Evolutionary conservation across 2,113 vertebrate genomes (phyloP), one percentile per base, ranked within the genome.

Genomic region (Caloenas nicobarica): DNA sequence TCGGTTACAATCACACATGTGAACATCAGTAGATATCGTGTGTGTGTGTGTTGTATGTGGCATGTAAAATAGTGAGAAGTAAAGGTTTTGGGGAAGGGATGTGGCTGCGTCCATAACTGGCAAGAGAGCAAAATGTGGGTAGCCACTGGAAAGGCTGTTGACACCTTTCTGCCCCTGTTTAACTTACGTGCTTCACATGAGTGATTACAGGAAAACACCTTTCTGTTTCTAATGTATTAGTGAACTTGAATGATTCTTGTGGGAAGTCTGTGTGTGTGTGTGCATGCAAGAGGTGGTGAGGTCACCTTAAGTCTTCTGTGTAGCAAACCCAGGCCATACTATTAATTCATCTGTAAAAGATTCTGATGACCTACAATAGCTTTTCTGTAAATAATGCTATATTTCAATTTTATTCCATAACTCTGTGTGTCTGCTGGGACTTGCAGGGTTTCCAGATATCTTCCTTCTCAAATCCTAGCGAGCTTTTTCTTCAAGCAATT

Each of bases 1-100:
- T 38, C 0, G 2, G 54, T 3, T 5, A 1, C 23, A 3, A 4
- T 25, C 3, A 0, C 38, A 5, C 2, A 0, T 1, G 3, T 1
- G 3, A 28, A 13, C 18, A 1, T 40, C 2, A 0, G 19, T 25
- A 31, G 24, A 16, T 16, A 28, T 18, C 9, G 44, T 46, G 48
- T 16, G 46, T 46, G 48, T 16, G 46, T 25, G 33, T 18, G 1
- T 31, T 33, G 9, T 44, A 6, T 7, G 11, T 42, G 53, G 22
- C 48, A 17, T 40, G 12, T 24, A 28, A 83, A 77, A n/a, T 44
- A 42, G 0, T 44, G 69, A 38, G 14, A 42, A 71, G 16, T 44
- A n/a, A 62, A 88, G 22, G 21, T 54, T 86, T 66, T 11, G 46
- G 13, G 13, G 24, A 73, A 61, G 48, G 44, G 10, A 7, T 51